phyloP scores from a whole-genome alignment of 2,113 vertebrate species.

The Atractosteus spatula region DNA sequence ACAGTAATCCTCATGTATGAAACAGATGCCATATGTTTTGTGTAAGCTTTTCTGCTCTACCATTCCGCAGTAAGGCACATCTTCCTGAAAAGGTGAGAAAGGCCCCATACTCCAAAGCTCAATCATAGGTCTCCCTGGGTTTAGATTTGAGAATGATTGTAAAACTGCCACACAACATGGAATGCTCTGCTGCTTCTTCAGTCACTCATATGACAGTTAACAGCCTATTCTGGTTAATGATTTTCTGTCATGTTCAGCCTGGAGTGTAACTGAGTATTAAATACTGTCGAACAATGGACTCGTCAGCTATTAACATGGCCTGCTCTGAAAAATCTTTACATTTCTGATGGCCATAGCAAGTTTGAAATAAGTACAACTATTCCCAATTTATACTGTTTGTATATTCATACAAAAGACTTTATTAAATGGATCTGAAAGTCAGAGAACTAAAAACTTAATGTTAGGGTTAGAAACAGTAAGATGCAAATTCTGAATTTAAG shows the following conservation, averaged over 20 bases:
- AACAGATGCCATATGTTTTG: constrained; percentile 27
- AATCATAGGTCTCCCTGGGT: constrained; percentile 56
- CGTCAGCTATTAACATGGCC: constrained; percentile 56
- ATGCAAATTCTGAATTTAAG: too few relatives aligned
- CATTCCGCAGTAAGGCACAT: not conserved
- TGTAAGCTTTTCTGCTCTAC: constrained; percentile 28
- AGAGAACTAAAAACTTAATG: too few relatives aligned
- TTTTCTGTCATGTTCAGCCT: constrained; percentile 69
- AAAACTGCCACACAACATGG: constrained; percentile 55
- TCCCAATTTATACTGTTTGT: too few relatives aligned
- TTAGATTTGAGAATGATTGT: constrained; percentile 50
- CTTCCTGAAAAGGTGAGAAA: constrained; percentile 8
- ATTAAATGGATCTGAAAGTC: too few relatives aligned
- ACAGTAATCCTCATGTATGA: constrained; percentile 19
- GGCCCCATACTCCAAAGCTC: constrained; percentile 40
- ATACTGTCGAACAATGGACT: constrained; percentile 60
- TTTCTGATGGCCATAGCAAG: constrained; percentile 26
- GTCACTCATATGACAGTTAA: constrained; percentile 74
- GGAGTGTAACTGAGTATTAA: constrained; percentile 61
- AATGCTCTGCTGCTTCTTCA: constrained; percentile 63
- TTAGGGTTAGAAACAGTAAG: too few relatives aligned
- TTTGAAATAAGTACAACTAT: constrained; percentile 37
- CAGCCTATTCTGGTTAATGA: constrained; percentile 68
- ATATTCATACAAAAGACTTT: too few relatives aligned
- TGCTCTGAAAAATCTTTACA: constrained; percentile 42